Evolutionary conservation across 2,113 vertebrate species (phyloP), one percentile per base, ranked within the genome.

Genomic region (Hippocampus barbouri): DNA sequence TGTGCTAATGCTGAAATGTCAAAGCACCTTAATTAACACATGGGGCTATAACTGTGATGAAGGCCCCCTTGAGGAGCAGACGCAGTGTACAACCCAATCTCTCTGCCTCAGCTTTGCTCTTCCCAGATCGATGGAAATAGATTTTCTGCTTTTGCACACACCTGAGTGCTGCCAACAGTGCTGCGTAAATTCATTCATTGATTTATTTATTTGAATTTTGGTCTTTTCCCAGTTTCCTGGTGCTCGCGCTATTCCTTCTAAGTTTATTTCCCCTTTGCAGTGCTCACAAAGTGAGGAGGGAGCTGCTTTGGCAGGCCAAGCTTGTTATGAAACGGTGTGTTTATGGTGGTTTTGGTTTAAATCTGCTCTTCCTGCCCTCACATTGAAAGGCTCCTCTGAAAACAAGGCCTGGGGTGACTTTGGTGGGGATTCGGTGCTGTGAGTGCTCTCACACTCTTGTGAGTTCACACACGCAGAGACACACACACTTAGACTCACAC

Each of bases 21-120:
- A 86, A 79, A 88, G 83, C 82, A 83, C 85, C 86, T 88, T 93
- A 91, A 93, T 92, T 91, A 93, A 92, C 85, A 90, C 80, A 70
- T 79, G 74, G 80, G 87, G 80, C 87, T 85, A 85, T 85, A 87
- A 89, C 81, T 74, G 66, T 88, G 87, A 91, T 92, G 88, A 89
- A 89, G 86, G 85, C 74, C 87, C 84, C 84, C 89, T 85, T 27
- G 87, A 88, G 86, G 85, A 82, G 74, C 66, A 63, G 79, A 65
- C 81, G 78, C 66, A 68, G 76, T 63, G 81, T 79, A 78, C 73
- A 81, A 78, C 77, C 85, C 87, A 86, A 86, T 89, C 83, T 85
- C 75, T 75, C 76, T 68, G 70, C 84, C 77, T 85, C 77, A 79
- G 83, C 77, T 81, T 71, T 38, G 76, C 81, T 86, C 82, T 79